phyloP scores from a whole-genome alignment of 2,113 vertebrate genomes.

The Hippocampus abdominalis region DNA sequence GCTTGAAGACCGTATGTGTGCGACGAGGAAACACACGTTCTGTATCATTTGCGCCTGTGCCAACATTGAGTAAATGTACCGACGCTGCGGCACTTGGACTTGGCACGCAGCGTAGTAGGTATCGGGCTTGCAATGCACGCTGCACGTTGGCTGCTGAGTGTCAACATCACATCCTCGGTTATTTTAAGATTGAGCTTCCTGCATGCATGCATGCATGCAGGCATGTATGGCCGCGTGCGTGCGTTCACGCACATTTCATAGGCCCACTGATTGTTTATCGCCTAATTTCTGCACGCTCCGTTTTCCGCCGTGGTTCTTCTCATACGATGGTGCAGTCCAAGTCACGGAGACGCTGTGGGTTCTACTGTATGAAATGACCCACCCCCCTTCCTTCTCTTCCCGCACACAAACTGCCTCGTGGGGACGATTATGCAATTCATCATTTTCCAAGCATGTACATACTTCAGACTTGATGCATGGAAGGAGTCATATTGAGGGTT shows the following conservation, averaged over 20 bases:
- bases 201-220: slow-evolving; percentile 33
- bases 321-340: slow-evolving; percentile 59
- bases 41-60: slow-evolving; percentile 51
- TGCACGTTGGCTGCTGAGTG: slow-evolving; percentile 64
- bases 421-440: slow-evolving; percentile 66
- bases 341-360: slow-evolving; percentile 40
- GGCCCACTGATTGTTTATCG: slow-evolving; percentile 61
- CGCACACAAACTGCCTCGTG: slow-evolving; percentile 25
- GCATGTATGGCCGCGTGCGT: slow-evolving; percentile 2
- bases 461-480: slow-evolving; percentile 26
- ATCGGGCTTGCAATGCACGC: slow-evolving; percentile 57
- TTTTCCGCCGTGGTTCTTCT: slow-evolving; percentile 33
- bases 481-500: slow-evolving; percentile 20
- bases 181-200: slow-evolving; percentile 71
- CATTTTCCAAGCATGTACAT: slow-evolving; percentile 44
- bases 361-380: slow-evolving; percentile 45
- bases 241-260: slow-evolving; percentile 20
- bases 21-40: slow-evolving; percentile 28
- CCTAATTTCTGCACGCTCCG: slow-evolving; percentile 44
- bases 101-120: slow-evolving; percentile 58
- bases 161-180: slow-evolving; percentile 71
- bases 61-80: slow-evolving; percentile 47
- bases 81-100: slow-evolving; percentile 73
- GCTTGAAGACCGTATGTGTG: slow-evolving; percentile 52
- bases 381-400: slow-evolving; percentile 20